Evolutionary conservation across 2,113 vertebrate species (phyloP), one percentile per base, ranked within the genome.

Genomic region (Gavia stellata): DNA sequence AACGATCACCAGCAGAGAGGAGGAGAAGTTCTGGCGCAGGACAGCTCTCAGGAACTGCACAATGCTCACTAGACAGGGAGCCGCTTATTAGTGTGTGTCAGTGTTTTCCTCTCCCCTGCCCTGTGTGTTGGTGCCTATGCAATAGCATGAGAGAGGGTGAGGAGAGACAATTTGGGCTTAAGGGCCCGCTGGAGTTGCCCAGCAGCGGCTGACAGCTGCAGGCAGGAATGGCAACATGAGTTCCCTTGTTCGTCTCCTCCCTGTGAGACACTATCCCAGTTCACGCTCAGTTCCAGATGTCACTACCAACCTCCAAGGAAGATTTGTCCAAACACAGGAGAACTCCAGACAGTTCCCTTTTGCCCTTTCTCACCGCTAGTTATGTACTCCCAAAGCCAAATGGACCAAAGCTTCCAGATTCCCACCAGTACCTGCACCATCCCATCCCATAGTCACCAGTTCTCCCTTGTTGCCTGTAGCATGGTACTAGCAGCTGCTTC

Each of bases 41-140:
- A 98, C 67, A 55, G 95, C 97, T 97, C 98, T 98, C 95, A 99
- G 98, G 90, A 99, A 97, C 86, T 98, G 96, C 91, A 99, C 93
- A 88, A 98, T 98, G 97, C 98, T 98, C 81, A 98, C 99, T 99
- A 98, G 49, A 96, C 72, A 96, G 24, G 86, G 16, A 90, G 68
- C 21, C 3, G 3, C 28, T 75, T 75, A 66, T 98, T 94, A 97
- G 63, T 45, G 59, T 9, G 15, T 21, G 53, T 40, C 50, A 83
- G 34, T 50, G 21, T 52, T 81, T 73, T 78, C 8, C 44, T 53
- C 50, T 47, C 49, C 58, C 79, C 66, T 72, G 44, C 26, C 10
- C 55, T 42, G n/a, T n/a, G 34, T 75, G 38, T 17, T 65, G 34
- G 28, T 95, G 77, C 23, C 29, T 29, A 19, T 66, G 55, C 44